These are phyloP conservation scores for Melanargia galathea DNA, from an alignment of 2,888 invertebrate genomes.

Conservation along the genomic window DNA sequence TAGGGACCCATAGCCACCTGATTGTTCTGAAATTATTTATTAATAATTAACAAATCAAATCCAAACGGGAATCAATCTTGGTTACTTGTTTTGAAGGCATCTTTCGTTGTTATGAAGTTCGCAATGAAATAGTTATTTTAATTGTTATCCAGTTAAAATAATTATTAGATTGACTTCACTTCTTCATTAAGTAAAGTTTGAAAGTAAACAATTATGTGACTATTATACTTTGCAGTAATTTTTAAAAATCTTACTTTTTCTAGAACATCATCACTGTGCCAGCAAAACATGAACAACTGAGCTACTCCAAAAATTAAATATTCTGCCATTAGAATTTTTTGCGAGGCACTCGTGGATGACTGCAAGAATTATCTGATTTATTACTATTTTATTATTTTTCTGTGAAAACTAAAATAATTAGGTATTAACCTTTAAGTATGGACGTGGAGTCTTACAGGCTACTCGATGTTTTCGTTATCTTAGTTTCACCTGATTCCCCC, in stretches of 20 bases:
- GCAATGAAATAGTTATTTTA: too few relatives aligned
- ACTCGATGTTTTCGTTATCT: too few relatives aligned
- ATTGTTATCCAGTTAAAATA: too few relatives aligned
- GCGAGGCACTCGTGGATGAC: constrained; percentile 59
- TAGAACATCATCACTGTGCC: constrained; percentile 70
- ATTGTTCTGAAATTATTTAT: constrained; percentile 51
- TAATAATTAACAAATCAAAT: background rate
- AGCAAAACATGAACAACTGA: constrained; percentile 69
- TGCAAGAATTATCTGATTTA: constrained; percentile 43
- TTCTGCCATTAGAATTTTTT: constrained; percentile 65
- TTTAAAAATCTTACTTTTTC: constrained; percentile 54
- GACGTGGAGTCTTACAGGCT: too few relatives aligned
- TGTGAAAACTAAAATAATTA: background rate
- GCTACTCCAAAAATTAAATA: constrained; percentile 68
- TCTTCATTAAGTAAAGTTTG: too few relatives aligned
- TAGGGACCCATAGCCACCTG: constrained; percentile 60
- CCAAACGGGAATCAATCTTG: too few relatives aligned
- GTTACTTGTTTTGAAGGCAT: too few relatives aligned
- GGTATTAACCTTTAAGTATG: background rate
- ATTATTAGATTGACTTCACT: too few relatives aligned
- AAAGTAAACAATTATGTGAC: too few relatives aligned
- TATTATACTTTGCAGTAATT: too few relatives aligned
- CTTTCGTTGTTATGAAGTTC: too few relatives aligned
- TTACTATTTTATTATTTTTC: background rate
- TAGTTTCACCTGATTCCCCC: too few relatives aligned